phyloP scores from a whole-genome alignment of 2,113 vertebrate genomes.

The Pelmatolapia mariae region DNA sequence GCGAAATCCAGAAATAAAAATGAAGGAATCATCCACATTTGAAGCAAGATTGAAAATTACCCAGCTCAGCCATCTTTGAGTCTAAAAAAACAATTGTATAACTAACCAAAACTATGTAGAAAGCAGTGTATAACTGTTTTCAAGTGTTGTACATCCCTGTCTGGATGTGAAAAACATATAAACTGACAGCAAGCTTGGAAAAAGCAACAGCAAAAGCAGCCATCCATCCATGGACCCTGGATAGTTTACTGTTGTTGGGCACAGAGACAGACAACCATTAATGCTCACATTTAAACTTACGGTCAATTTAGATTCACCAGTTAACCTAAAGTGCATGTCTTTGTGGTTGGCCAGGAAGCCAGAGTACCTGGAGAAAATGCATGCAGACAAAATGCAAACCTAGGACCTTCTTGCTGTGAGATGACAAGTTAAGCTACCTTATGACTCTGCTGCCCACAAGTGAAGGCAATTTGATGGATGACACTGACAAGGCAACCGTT shows the following conservation, averaged over 20 bases:
- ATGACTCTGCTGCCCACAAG: background rate
- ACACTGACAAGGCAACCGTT: background rate
- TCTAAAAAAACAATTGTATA: background rate
- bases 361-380: background rate
- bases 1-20: background rate
- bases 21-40: background rate
- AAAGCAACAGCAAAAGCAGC: background rate
- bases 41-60: background rate
- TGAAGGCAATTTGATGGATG: background rate
- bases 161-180: background rate
- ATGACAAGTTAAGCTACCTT: background rate
- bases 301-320: background rate
- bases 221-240: accelerated
- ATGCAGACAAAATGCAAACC: background rate
- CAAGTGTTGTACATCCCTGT: accelerated
- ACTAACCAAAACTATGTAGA: background rate
- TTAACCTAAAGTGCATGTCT: background rate
- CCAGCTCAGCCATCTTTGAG: background rate
- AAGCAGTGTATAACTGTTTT: background rate
- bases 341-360: background rate
- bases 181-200: background rate
- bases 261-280: background rate
- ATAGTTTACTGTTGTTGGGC: background rate
- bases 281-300: background rate
- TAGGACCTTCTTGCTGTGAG: background rate